Conservation (phyloP, 2,888 invertebrate genomes). For the Pyrocoelia pectoralis region DNA sequence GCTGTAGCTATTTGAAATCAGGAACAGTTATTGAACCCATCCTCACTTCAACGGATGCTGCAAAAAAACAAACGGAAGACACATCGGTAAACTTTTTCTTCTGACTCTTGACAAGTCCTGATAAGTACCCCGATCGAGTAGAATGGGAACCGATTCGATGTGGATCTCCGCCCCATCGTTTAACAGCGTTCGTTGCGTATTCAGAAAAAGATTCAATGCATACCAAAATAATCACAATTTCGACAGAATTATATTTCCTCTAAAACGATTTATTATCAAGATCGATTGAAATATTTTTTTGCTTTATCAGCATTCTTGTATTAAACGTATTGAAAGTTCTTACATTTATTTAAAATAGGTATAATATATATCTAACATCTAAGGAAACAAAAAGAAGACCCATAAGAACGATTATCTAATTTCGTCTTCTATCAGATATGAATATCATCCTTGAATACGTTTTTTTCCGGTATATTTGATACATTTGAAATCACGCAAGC, state of each 20-base stretch:
- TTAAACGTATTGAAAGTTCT: background rate
- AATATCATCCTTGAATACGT: background rate
- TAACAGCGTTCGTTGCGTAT: slow-evolving; percentile 27
- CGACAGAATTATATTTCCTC: slow-evolving; percentile 25
- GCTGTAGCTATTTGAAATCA: slow-evolving; percentile 36
- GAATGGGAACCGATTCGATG: slow-evolving; percentile 35
- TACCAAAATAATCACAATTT: slow-evolving; percentile 34
- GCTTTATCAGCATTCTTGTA: background rate
- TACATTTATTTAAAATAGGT: slow-evolving; percentile 1
- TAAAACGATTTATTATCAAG: slow-evolving; percentile 28
- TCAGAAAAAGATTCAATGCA: slow-evolving; percentile 32
- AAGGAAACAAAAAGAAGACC: too few relatives aligned
- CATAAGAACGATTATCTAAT: background rate
- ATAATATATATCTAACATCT: too few relatives aligned
- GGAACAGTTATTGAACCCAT: slow-evolving; percentile 35
- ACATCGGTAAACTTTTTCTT: slow-evolving; percentile 40
- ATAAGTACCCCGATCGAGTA: slow-evolving; percentile 37
- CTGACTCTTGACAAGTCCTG: slow-evolving; percentile 40
- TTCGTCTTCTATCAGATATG: background rate
- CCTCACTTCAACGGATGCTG: slow-evolving; percentile 36
- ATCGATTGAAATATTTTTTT: slow-evolving; percentile 11
- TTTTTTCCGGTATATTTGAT: background rate
- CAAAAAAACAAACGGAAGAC: slow-evolving; percentile 39
- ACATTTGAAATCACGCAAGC: background rate
- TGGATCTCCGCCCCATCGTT: slow-evolving; percentile 34